These are phyloP conservation scores for Stegodyphus mimosarum DNA, from an alignment of 1,140 invertebrate species.

Conservation along the genomic window DNA sequence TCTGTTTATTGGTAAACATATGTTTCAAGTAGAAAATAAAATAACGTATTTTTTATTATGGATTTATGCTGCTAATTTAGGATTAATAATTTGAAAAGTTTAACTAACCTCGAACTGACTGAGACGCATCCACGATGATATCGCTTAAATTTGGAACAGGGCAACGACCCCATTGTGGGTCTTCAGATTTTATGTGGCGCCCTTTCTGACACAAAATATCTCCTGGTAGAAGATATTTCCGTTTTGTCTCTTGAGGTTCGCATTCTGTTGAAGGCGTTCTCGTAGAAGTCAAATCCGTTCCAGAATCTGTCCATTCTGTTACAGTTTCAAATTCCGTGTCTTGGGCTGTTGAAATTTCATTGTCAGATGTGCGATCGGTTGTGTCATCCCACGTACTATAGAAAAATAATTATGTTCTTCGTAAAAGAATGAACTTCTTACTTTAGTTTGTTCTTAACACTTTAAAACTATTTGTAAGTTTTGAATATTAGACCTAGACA, in stretches of 20 bases:
- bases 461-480: too few species aligned
- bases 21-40: neutral
- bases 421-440: too few species aligned
- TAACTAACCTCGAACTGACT: constrained; percentile 3
- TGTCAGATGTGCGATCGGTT: too few species aligned
- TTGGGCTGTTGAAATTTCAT: neutral
- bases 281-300: neutral
- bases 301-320: neutral
- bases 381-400: too few species aligned
- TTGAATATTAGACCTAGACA: too few species aligned
- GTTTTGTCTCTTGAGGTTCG: neutral
- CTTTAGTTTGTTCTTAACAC: too few species aligned
- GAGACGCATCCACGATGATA: neutral
- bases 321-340: neutral
- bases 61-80: too few species aligned
- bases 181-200: constrained; percentile 5
- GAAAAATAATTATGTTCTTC: too few species aligned
- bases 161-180: neutral
- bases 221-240: neutral
- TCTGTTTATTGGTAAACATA: neutral
- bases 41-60: neutral
- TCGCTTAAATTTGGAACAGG: neutral
- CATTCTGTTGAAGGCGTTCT: neutral
- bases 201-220: constrained; percentile 1
- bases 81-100: neutral